A percentile compares a stretch with the other conserved stretches of the same genome.
phyloP scores from a whole-genome alignment of 1,140 invertebrate genomes.

The Mya arenaria region DNA sequence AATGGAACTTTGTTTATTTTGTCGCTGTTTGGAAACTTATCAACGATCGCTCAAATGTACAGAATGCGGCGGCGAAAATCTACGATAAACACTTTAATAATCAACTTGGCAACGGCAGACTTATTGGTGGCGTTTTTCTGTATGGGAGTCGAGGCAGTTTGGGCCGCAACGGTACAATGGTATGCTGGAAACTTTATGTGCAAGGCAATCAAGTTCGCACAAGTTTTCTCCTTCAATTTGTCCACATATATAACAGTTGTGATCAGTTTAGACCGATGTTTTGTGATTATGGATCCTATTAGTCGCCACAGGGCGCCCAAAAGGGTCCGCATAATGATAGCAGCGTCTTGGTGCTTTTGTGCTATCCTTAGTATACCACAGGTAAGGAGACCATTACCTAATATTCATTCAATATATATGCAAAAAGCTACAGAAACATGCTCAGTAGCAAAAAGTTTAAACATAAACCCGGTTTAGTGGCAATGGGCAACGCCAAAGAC shows the following conservation, averaged over 20 bases:
- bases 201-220: constrained; percentile 91
- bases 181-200: constrained; percentile 89
- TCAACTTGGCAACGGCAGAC: constrained; percentile 87
- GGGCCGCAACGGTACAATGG: constrained; percentile 91
- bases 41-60: constrained; percentile 88
- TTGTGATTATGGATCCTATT: constrained; percentile 90
- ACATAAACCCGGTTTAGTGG: too few species aligned
- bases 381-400: constrained; percentile 84
- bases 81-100: constrained; percentile 89
- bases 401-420: too few species aligned
- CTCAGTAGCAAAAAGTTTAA: too few species aligned
- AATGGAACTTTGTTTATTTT: constrained; percentile 72
- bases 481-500: too few species aligned
- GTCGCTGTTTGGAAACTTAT: constrained; percentile 88
- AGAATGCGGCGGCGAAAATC: constrained; percentile 83
- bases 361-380: constrained; percentile 90
- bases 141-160: constrained; percentile 89
- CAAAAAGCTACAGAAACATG: too few species aligned
- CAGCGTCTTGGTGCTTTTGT: constrained; percentile 87
- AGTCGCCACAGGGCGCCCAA: constrained; percentile 87
- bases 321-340: constrained; percentile 80
- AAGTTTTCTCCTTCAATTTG: constrained; percentile 81
- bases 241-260: constrained; percentile 91
- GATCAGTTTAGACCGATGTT: constrained; percentile 90
- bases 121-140: constrained; percentile 90